These are phyloP conservation scores for Biston betularia DNA, from an alignment of 2,888 invertebrate genomes.

Conservation along the genomic window DNA sequence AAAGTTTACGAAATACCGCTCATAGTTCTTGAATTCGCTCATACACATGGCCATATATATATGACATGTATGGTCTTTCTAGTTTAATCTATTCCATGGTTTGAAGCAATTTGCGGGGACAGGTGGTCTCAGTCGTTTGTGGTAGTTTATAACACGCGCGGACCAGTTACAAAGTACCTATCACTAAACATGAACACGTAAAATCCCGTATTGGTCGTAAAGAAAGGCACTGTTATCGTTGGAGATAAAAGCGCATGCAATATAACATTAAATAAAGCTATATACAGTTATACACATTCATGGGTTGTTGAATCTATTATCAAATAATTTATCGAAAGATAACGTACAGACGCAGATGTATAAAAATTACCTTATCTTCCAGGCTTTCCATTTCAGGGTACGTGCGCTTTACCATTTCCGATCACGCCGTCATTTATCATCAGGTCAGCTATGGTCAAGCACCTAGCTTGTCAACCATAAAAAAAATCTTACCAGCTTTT, in stretches of 20 bases:
- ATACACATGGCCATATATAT: neutral
- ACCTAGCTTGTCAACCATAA: too few relatives aligned
- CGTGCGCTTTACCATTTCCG: too few relatives aligned
- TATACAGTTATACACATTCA: neutral
- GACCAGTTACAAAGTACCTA: slow-evolving; percentile 16
- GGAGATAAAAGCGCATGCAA: neutral
- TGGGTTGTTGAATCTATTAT: too few relatives aligned
- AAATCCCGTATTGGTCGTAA: slow-evolving; percentile 14
- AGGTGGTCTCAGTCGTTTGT: slow-evolving; percentile 47
- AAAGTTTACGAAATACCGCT: too few relatives aligned
- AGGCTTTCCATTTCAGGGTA: too few relatives aligned
- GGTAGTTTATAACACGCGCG: slow-evolving; percentile 25
- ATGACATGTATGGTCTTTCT: neutral
- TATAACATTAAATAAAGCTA: neutral
- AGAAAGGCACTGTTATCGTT: neutral
- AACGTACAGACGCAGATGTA: too few relatives aligned
- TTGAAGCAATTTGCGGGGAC: slow-evolving; percentile 47
- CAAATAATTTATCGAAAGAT: too few relatives aligned
- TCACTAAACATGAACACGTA: slow-evolving; percentile 12
- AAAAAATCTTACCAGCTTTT: too few relatives aligned
- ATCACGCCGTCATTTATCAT: too few relatives aligned
- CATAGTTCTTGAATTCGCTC: neutral
- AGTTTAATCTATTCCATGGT: neutral
- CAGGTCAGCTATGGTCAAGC: too few relatives aligned
- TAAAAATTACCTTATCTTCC: too few relatives aligned